phyloP scores from a whole-genome alignment of 2,113 vertebrate genomes.

The Sceloporus tristichus region DNA sequence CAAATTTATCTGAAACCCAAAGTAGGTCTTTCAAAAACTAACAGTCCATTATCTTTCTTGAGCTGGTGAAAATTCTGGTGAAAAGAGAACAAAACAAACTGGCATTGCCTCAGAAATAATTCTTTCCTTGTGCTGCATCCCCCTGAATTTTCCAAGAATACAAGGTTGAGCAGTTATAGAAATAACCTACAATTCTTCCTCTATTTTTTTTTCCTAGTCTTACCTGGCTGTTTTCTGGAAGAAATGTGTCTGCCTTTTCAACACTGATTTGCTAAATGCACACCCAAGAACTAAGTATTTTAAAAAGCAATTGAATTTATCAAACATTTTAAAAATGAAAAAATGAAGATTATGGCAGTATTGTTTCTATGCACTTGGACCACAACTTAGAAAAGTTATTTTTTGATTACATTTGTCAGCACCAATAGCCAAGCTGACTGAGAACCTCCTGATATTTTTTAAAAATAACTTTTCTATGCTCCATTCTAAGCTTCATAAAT shows the following conservation, averaged over 20 bases:
- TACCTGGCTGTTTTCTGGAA: neutral
- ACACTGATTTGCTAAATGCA: neutral
- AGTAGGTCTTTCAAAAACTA: neutral
- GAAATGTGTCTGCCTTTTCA: neutral
- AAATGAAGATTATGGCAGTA: no score
- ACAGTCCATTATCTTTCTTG: conserved; percentile 17
- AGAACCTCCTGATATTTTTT: no score
- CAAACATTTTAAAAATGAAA: no score
- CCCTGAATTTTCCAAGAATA: neutral
- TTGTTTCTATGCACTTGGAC: no score
- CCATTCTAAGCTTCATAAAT: no score
- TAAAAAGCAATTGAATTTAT: no score
- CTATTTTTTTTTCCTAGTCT: neutral
- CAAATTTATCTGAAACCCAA: neutral
- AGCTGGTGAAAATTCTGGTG: rapidly evolving
- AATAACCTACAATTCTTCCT: conserved; percentile 1
- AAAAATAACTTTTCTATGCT: no score
- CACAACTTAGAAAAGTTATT: no score
- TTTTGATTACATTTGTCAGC: no score
- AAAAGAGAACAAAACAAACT: neutral
- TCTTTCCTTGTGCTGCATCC: neutral
- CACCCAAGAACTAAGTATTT: neutral
- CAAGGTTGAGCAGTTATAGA: neutral
- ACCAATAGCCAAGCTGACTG: no score
- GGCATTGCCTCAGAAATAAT: conserved; percentile 22